These are phyloP conservation scores for Vanessa atalanta DNA, from an alignment of 1,140 invertebrate species.

Conservation along the genomic window DNA sequence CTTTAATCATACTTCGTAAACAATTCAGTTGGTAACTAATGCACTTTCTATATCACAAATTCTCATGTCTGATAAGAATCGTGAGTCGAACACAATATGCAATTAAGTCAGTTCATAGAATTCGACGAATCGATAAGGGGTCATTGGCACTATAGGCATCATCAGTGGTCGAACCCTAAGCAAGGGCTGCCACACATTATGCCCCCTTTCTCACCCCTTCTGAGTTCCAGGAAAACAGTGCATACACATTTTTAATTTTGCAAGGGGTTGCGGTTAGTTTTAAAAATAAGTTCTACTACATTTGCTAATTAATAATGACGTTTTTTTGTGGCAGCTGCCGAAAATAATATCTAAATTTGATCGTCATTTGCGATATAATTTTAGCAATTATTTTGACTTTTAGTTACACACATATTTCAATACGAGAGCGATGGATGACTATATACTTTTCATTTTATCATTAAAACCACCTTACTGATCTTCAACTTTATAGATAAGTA, in stretches of 20 bases:
- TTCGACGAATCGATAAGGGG: slow-evolving; percentile 70
- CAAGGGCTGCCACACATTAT: slow-evolving; percentile 68
- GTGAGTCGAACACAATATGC: slow-evolving; percentile 48
- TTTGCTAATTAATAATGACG: slow-evolving; percentile 36
- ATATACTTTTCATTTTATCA: too few species aligned
- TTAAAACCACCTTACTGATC: too few species aligned
- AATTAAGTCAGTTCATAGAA: slow-evolving; percentile 69
- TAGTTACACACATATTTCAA: too few species aligned
- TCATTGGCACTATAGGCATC: slow-evolving; percentile 74
- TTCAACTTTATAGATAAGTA: too few species aligned
- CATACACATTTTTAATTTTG: slow-evolving; percentile 65
- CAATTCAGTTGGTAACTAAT: background rate
- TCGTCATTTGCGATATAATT: too few species aligned
- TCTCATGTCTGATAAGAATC: slow-evolving; percentile 15
- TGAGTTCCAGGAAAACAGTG: slow-evolving; percentile 71
- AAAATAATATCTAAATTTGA: background rate
- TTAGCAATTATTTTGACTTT: too few species aligned
- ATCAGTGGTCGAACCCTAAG: slow-evolving; percentile 67
- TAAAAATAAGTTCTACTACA: slow-evolving; percentile 28
- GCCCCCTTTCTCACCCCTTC: slow-evolving; percentile 60
- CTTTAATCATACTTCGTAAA: background rate
- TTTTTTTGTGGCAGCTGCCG: slow-evolving; percentile 3
- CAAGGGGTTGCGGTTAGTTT: slow-evolving; percentile 53
- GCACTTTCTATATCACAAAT: background rate
- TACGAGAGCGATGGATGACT: too few species aligned